Percentiles rank a stretch among this genome's conserved stretches.
Conservation (phyloP, 1,140 invertebrate genomes). For the Nebria ingens region DNA sequence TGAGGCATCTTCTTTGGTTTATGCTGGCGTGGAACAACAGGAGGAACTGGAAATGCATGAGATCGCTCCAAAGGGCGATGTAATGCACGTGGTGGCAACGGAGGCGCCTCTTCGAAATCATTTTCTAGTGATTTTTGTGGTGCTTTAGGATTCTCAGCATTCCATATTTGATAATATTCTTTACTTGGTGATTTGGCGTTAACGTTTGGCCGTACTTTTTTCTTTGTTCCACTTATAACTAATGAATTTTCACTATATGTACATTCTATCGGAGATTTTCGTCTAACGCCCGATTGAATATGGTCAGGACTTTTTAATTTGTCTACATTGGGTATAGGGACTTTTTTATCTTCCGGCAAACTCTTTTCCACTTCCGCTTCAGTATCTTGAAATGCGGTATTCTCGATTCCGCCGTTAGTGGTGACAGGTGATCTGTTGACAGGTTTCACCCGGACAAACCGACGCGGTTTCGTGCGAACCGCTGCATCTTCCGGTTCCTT, state of each 20-base stretch:
- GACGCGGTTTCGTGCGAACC: neutral
- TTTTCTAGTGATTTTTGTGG: constrained; percentile 30
- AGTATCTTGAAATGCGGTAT: constrained; percentile 27
- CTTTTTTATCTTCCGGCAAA: constrained; percentile 20
- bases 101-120: constrained; percentile 39
- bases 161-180: constrained; percentile 51
- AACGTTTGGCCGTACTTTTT: constrained; percentile 28
- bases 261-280: constrained; percentile 27
- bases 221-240: constrained; percentile 28
- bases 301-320: constrained; percentile 17
- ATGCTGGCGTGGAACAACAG: constrained; percentile 40
- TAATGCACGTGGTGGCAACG: constrained; percentile 38
- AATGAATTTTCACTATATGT: constrained; percentile 12
- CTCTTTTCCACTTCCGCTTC: constrained; percentile 18
- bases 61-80: constrained; percentile 52
- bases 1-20: constrained; percentile 44
- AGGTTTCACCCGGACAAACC: constrained; percentile 1
- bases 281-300: constrained; percentile 25
- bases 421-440: neutral
- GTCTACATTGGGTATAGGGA: constrained; percentile 28
- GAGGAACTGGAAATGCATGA: constrained; percentile 43
- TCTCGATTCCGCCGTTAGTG: constrained; percentile 30
- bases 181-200: constrained; percentile 39
- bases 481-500: constrained; percentile 22
- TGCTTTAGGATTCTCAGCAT: constrained; percentile 35